Base-by-base conservation (phyloP, 1,140 invertebrate genomes). In the Drosophila sp. region DNA sequence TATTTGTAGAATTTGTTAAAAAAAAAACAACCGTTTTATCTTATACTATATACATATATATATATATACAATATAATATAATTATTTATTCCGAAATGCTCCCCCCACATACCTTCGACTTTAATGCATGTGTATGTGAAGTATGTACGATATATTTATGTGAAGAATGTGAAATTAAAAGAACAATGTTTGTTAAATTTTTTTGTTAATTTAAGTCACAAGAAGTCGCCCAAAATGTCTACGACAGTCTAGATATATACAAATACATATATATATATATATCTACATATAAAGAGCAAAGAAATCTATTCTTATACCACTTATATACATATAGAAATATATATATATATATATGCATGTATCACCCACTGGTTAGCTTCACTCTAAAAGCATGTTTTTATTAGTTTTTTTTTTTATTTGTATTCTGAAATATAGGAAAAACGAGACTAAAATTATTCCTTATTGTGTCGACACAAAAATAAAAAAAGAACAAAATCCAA, bases 231-330 rank as follows among this genome's bases (percentile, higher is more conserved):
- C 44, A 7, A 27, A 50, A 27, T 50, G 27, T 50, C 44, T 27
- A 50, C 3, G 44, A 23, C 44, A 50, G 23, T 50, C 6, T 7
- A 50, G 25, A 50, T 50, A 50, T 8, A 50, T 50, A 27, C 10
- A 50, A 10, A 27, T 50, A 50, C 0, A 50, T 50, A 50, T 50
- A 50, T 47, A 6, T 23, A 47, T 47, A 47, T 50, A 25, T 50
- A 3, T 27, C 6, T 27, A 27, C n/a, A 50, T 47, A 47, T 17
- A 47, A 50, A 50, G 23, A 50, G 23, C 44, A 50, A 50, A 50
- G 23, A 50, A 50, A 50, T 50, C 44, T 50, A 50, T 50, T 50
- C 44, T 50, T 50, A 50, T 50, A 50, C 44, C 23, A 47, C 44
- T 50, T 27, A 27, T 27, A 50, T 50, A 47, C 40, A 44, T 44